Evolutionary conservation across 2,797 vertebrate genomes (phyloP), one percentile per base, ranked within the genome.

Genomic region (Tragopan temminckii): DNA sequence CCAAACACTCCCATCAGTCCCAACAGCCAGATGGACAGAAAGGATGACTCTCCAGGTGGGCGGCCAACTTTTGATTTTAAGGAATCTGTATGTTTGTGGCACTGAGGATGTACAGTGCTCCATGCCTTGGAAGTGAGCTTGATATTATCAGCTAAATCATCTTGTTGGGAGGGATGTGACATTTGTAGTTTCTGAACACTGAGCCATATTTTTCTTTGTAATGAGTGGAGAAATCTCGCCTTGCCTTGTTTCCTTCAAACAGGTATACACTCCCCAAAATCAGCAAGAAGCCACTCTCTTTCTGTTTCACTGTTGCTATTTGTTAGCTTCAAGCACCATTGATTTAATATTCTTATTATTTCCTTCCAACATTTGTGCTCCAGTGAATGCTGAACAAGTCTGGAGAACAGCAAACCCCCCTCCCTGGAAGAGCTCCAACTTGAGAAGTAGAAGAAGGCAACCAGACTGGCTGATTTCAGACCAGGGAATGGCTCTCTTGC

Each of bases 401-500:
- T 20, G 66, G 52, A 58, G 9, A 43, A 55, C 15, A 55, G 31
- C 6, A 81, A 95, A 29, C 6, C 25, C 3, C 45, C 5, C 25
- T 33, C 59, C 45, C 62, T 71, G 81, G 69, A 90, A 87, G n/a
- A 85, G n/a, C 90, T n/a, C 64, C 80, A 94, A 38, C 31, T 67
- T 72, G 43, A 69, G 1, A 13, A 90, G 11, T 43, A 87, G 38
- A 72, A 91, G 74, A 17, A 25, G 15, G 31, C 69, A 80, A 80
- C 40, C 46, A 93, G 64, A 89, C 58, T 70, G 89, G 78, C n/a
- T 57, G 45, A 89, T 89, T 94, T 89, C 86, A 87, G 62, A 40
- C 50, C 38, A 66, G 35, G 69, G 66, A 96, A 96, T 76, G 58
- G 19, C n/a, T 95, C 53, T 90, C 50, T 89, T 93, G 84, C 50